Conservation (phyloP, 2,113 vertebrate genomes). For the Semnopithecus entellus region DNA sequence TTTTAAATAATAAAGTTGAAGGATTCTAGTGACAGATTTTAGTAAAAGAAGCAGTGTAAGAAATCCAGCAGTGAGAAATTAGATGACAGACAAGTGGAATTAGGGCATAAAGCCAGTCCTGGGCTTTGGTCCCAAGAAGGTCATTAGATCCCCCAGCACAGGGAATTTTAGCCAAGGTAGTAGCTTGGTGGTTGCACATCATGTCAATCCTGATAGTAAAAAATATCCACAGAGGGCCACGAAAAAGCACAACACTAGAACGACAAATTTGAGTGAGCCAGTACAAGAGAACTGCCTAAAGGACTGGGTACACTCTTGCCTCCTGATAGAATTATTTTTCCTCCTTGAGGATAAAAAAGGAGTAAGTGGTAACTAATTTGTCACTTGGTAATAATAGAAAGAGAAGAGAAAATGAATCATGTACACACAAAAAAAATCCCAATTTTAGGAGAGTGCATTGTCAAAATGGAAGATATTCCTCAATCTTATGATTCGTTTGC, state of each 20-base stretch:
- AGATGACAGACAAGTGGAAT: neutral
- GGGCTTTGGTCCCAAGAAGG: constrained; percentile 10
- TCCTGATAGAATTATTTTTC: constrained; percentile 37
- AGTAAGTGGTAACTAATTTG: constrained; percentile 61
- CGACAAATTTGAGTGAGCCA: neutral
- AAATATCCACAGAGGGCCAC: neutral
- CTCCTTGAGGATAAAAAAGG: constrained; percentile 16
- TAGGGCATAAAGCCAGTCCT: neutral
- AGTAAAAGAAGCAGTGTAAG: neutral
- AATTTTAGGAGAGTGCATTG: neutral
- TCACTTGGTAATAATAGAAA: neutral
- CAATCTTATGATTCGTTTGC: neutral
- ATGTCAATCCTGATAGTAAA: neutral
- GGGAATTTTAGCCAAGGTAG: neutral
- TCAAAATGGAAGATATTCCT: neutral
- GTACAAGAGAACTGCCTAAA: neutral
- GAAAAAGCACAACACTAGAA: neutral
- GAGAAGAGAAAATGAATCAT: constrained; percentile 59
- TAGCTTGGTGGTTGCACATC: neutral
- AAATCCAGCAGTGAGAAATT: neutral
- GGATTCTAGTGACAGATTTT: neutral
- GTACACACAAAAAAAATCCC: neutral
- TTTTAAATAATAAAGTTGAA: neutral
- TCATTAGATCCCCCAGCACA: neutral
- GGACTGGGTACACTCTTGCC: neutral